A percentile compares a stretch with the other conserved stretches of the same genome.
Conservation (phyloP, 2,113 vertebrate genomes). For the Shinisaurus crocodilurus region DNA sequence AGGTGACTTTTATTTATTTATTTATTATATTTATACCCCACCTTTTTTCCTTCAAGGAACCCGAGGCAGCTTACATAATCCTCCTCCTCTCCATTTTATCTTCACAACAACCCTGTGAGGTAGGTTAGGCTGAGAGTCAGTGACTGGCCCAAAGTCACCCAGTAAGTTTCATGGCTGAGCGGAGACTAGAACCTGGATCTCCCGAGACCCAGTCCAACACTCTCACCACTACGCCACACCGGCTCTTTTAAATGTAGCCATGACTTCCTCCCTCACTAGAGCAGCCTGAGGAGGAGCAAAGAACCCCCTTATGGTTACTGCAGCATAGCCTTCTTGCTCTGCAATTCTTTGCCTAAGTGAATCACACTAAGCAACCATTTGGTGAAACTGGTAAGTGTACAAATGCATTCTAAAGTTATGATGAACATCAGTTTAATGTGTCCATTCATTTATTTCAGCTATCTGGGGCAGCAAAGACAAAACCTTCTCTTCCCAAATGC, state of each 20-base stretch:
- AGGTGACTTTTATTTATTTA: too few relatives aligned
- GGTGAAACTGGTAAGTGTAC: slow-evolving; percentile 69
- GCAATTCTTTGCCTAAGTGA: slow-evolving; percentile 54
- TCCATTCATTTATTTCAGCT: slow-evolving; percentile 80
- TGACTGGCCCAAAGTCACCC: too few relatives aligned
- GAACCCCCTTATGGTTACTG: slow-evolving; percentile 42
- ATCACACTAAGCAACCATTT: slow-evolving; percentile 67
- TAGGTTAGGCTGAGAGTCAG: too few relatives aligned
- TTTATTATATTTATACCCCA: too few relatives aligned
- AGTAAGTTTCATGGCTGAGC: too few relatives aligned
- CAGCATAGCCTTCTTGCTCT: slow-evolving; percentile 34
- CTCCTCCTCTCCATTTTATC: too few relatives aligned
- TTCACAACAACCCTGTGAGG: too few relatives aligned
- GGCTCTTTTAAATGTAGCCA: slow-evolving; percentile 22
- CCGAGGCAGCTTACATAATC: too few relatives aligned
- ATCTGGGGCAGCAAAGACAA: slow-evolving; percentile 77
- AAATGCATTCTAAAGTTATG: slow-evolving; percentile 77
- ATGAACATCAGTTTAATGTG: slow-evolving; percentile 71
- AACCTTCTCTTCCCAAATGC: slow-evolving; percentile 71
- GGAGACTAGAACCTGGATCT: too few relatives aligned
- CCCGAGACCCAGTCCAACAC: too few relatives aligned
- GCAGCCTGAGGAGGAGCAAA: background rate
- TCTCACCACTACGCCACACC: too few relatives aligned
- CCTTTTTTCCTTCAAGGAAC: too few relatives aligned
- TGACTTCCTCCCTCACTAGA: slow-evolving; percentile 28